These are phyloP conservation scores for Pseudochromis fuscus DNA, from an alignment of 2,797 vertebrate genomes.

Conservation along the genomic window DNA sequence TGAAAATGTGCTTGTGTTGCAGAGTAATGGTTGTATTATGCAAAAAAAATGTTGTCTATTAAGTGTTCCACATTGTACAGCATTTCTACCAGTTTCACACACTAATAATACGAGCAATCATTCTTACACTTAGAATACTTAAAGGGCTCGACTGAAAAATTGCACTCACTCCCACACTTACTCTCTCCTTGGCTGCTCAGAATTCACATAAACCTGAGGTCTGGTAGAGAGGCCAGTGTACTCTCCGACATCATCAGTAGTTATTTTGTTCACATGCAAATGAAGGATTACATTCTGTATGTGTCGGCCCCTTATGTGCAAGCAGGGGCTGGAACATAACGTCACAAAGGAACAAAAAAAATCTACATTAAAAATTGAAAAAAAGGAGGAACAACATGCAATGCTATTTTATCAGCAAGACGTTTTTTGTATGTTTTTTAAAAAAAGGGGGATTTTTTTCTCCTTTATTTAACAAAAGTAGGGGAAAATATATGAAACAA, in stretches of 20 bases:
- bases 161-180: conserved; percentile 59
- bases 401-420: conserved; percentile 72
- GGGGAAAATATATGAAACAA: conserved; percentile 44
- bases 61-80: conserved; percentile 46
- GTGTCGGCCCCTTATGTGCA: conserved; percentile 72
- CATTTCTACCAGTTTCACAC: conserved; percentile 53
- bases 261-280: conserved; percentile 79
- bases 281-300: conserved; percentile 72
- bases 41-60: conserved; percentile 62
- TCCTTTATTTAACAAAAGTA: conserved; percentile 59
- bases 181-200: conserved; percentile 43
- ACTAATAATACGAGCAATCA: conserved; percentile 59
- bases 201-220: conserved; percentile 59
- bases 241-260: conserved; percentile 69
- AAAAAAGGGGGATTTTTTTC: conserved; percentile 30
- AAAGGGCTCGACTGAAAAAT: conserved; percentile 44
- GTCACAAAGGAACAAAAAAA: conserved; percentile 70
- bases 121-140: conserved; percentile 57
- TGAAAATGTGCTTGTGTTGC: conserved; percentile 54
- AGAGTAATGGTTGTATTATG: conserved; percentile 61
- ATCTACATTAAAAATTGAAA: conserved; percentile 58
- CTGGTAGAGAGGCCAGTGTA: conserved; percentile 52
- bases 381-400: conserved; percentile 79
- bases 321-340: conserved; percentile 75
- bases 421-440: conserved; percentile 31